Conservation (phyloP, 2,797 vertebrate species). For the Rhyacichthys aspro region DNA sequence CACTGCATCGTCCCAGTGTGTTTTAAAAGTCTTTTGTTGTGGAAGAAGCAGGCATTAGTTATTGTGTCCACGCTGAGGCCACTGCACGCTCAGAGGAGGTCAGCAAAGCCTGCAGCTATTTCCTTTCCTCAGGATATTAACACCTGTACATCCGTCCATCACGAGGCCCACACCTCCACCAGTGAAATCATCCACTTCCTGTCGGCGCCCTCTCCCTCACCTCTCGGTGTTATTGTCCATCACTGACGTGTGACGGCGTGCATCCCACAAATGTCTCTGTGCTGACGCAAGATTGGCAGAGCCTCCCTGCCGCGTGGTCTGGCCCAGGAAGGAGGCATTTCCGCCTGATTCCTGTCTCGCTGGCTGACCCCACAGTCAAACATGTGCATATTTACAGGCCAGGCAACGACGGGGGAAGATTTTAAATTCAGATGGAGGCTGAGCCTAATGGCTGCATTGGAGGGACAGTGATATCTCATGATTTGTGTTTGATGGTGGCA, state of each 20-base stretch:
- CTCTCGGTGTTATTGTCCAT: slow-evolving; percentile 69
- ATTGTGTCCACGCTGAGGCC: slow-evolving; percentile 30
- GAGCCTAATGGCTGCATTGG: slow-evolving; percentile 74
- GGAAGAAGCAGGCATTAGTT: slow-evolving; percentile 27
- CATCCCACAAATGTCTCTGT: slow-evolving; percentile 53
- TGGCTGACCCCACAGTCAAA: slow-evolving; percentile 75
- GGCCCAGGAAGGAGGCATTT: slow-evolving; percentile 68
- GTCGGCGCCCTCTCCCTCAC: slow-evolving; percentile 60
- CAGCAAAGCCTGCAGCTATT: slow-evolving; percentile 53
- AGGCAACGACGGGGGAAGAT: slow-evolving; percentile 49
- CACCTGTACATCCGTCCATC: slow-evolving; percentile 58
- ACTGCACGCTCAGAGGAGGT: slow-evolving; percentile 38
- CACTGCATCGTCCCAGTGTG: neutral
- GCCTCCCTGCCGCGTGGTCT: slow-evolving; percentile 36
- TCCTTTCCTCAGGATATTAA: slow-evolving; percentile 66
- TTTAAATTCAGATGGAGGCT: slow-evolving; percentile 71
- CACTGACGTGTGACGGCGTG: slow-evolving; percentile 71
- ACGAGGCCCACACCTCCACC: slow-evolving; percentile 51
- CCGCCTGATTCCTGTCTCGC: slow-evolving; percentile 59
- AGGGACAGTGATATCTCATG: slow-evolving; percentile 71
- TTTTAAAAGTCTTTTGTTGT: neutral
- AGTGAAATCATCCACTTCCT: slow-evolving; percentile 71
- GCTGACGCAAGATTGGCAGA: slow-evolving; percentile 68
- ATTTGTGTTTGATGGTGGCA: slow-evolving; percentile 64
- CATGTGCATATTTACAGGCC: slow-evolving; percentile 78